Conservation (phyloP, 2,113 vertebrate genomes). For the Sterrhoptilus dennistouni region DNA sequence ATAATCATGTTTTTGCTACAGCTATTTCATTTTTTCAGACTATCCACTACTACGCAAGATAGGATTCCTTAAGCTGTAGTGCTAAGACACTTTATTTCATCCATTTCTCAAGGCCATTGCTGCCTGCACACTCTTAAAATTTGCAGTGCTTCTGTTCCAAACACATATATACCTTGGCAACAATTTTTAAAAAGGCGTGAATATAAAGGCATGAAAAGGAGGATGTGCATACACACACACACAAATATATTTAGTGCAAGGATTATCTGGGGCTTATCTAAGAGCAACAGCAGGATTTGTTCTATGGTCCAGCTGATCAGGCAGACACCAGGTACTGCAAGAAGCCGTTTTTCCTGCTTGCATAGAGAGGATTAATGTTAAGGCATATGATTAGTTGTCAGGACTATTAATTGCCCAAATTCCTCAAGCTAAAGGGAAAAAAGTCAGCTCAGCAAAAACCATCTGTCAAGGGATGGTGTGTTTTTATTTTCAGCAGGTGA, state of each 20-base stretch:
- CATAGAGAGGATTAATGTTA: neutral
- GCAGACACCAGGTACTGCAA: neutral
- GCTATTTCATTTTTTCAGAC: neutral
- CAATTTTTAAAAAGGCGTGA: neutral
- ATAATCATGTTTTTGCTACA: neutral
- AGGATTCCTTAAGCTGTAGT: neutral
- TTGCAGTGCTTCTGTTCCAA: neutral
- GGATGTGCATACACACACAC: neutral
- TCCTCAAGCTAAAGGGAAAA: neutral
- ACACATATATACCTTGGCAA: neutral
- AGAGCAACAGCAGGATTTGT: neutral
- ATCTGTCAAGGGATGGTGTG: neutral
- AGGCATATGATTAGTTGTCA: neutral
- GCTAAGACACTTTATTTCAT: neutral
- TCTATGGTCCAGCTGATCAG: neutral
- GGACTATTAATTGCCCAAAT: neutral
- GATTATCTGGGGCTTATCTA: neutral
- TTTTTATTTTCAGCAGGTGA: neutral
- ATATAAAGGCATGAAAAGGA: neutral
- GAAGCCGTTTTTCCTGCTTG: neutral
- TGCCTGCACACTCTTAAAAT: neutral
- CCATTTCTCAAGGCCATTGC: neutral
- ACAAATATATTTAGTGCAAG: neutral
- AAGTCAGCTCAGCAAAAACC: neutral
- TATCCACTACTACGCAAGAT: neutral